Base-by-base conservation (phyloP, 2,113 vertebrate species). In the Epinephelus fuscoguttatus region DNA sequence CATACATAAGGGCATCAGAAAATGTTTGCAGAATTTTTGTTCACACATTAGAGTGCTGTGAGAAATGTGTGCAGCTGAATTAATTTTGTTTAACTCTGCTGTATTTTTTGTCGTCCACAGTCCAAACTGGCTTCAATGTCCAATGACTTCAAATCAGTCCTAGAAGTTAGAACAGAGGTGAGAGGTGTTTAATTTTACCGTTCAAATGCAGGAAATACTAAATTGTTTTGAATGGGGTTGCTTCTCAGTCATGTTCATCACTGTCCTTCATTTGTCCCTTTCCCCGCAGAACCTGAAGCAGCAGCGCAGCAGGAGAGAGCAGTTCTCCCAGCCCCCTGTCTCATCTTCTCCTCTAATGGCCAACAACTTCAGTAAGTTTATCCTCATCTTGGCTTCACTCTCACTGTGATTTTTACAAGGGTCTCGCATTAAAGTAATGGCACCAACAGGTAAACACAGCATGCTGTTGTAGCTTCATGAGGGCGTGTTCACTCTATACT, bases 81-180 rank as follows among this genome's bases (percentile, higher is more conserved):
- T 12, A 7, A 55, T 6, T 45, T 25, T 61, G 10, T 59, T 53
- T 23, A 52, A 70, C n/a, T 10, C 27, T 55, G 6, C 27, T 61
- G 2, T 50, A 4, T 63, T 17, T 80, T 71, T 37, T 91, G 83
- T 68, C 70, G 21, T 93, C 91, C 6, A 68, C 92, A 98, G 97
- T 98, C 97, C 9, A 97, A 97, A 90, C 87, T 98, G 90, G 97
- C 97, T 11, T 97, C 96, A 2, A 98, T 98, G 96, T 98, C 97
- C 73, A 98, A 98, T 63, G 97, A 98, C 92, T 98, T 98, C 93
- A 98, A 98, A 87, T 97, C 97, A 0, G 97, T 98, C 70, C 91
- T 98, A 71, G 97, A 98, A 95, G 97, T 98, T 76, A 95, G 97
- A 94, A 98, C 97, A 66, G 97, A 98, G 96, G 97, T 98, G 81